Evolutionary conservation across 2,113 vertebrate species (phyloP), one percentile per base, ranked within the genome.

Genomic region (Passerina amoena): DNA sequence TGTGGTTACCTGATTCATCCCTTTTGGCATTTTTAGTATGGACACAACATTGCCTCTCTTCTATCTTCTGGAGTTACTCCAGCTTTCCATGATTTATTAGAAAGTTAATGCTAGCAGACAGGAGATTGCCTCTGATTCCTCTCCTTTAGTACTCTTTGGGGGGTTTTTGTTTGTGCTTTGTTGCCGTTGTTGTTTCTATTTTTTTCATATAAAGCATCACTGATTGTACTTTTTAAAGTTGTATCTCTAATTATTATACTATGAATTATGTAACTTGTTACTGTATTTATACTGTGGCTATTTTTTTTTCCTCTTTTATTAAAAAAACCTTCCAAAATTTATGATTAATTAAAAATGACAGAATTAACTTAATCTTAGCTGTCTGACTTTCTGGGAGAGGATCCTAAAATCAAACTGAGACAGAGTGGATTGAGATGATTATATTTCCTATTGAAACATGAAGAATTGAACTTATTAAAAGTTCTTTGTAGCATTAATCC

Each of bases 1-100:
- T 92, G 51, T 63, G 51, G 80, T 90, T 88, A 93, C 86, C 75
- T 86, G 92, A 90, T 90, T 92, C 63, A 82, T 65, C 45, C 45
- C 66, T 88, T 37, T 65, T 82, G 90, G 50, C 54, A 45, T 82
- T 94, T 93, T 76, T 72, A 57, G 17, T 53, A 33, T 50, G n/a
- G 75, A 30, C 45, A 76, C 17, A 75, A 48, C 61, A 45, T 30
- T 82, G 73, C 7, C 70, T 85, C 19, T 91, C 35, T 87, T 82
- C n/a, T 79, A 42, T 82, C 38, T 86, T 83, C 65, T 90, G 87
- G 48, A 93, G 22, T 61, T 82, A 53, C 61, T 94, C 85, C 87
- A 79, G 22, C 71, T 90, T 91, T 79, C 48, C 40, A 21, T 72
- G 53, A 72, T 64, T 79, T 96, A 79, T 93, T 95, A 72, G 48